Conservation (phyloP, 2,888 invertebrate species). For the Phorcus lineatus region DNA sequence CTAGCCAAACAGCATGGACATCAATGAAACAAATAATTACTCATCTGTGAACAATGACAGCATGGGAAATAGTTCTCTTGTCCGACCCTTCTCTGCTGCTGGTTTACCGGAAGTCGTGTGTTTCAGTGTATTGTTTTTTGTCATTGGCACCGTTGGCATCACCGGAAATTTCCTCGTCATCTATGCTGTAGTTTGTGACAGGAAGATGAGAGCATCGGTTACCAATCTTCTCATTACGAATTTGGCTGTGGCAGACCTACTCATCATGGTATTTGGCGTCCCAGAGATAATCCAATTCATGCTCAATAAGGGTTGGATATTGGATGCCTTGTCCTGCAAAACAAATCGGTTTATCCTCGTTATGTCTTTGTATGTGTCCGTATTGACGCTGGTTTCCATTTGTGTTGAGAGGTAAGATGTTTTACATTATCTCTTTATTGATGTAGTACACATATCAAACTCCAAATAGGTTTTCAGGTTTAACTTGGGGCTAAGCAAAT, state of each 20-base stretch:
- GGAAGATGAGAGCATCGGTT: slow-evolving; percentile 72
- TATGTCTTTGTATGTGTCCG: slow-evolving; percentile 75
- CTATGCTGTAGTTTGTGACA: slow-evolving; percentile 71
- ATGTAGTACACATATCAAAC: no score
- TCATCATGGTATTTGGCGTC: slow-evolving; percentile 73
- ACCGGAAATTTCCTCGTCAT: slow-evolving; percentile 74
- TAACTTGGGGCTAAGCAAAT: no score
- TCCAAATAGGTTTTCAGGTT: no score
- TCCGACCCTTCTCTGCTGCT: background rate
- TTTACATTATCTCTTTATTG: no score
- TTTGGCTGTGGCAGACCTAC: slow-evolving; percentile 73
- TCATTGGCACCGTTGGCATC: slow-evolving; percentile 71
- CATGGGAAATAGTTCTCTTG: no score
- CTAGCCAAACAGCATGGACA: no score
- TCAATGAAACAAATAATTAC: no score
- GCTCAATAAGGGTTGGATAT: slow-evolving; percentile 69
- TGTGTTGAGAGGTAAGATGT: slow-evolving; percentile 73
- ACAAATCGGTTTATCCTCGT: slow-evolving; percentile 74
- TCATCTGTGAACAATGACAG: no score
- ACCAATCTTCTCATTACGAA: slow-evolving; percentile 74
- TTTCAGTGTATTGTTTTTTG: slow-evolving; percentile 66
- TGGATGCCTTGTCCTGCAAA: slow-evolving; percentile 70
- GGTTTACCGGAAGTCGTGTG: slow-evolving; percentile 38
- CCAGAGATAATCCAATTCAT: slow-evolving; percentile 75
- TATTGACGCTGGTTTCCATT: slow-evolving; percentile 75